Evolutionary conservation across 2,888 invertebrate genomes (phyloP).

Genomic region (Drosophila cognata): DNA sequence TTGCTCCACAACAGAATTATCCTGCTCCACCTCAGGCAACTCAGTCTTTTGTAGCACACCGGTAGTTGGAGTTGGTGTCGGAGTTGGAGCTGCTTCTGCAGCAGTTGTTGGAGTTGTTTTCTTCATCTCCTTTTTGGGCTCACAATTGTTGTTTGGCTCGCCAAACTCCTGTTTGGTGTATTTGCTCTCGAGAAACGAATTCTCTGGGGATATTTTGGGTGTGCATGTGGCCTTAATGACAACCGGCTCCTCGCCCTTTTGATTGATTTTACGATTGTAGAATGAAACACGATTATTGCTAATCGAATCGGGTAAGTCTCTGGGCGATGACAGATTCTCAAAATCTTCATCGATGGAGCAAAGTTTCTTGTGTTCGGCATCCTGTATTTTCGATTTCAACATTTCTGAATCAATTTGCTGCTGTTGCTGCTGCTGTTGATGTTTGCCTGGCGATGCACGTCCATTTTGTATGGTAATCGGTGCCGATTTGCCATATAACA

Average conservation of each 20-base stretch:
- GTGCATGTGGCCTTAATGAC: conserved; percentile 83
- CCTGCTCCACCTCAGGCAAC: conserved; percentile 23
- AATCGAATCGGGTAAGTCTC: conserved; percentile 83
- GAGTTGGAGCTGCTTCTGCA: neutral
- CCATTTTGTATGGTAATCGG: conserved; percentile 89
- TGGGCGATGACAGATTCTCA: conserved; percentile 82
- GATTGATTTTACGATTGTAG: conserved; percentile 72
- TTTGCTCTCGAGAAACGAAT: conserved; percentile 83
- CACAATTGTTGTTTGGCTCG: conserved; percentile 76
- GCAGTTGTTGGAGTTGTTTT: neutral
- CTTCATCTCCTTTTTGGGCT: conserved; percentile 31
- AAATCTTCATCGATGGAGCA: conserved; percentile 83
- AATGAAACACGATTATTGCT: conserved; percentile 73
- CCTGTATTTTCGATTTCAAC: conserved; percentile 82
- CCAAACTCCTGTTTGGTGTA: conserved; percentile 76
- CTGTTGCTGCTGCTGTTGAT: conserved; percentile 85
- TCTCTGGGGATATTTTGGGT: conserved; percentile 84
- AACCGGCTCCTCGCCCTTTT: conserved; percentile 81
- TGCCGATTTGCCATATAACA: conserved; percentile 87
- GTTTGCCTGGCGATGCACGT: conserved; percentile 84
- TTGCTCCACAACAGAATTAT: conserved; percentile 22
- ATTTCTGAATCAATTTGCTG: conserved; percentile 90
- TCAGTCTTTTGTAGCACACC: conserved; percentile 28
- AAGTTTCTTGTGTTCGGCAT: conserved; percentile 81
- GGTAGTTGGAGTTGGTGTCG: neutral